Evolutionary conservation across 2,113 vertebrate genomes (phyloP), one percentile per base, ranked within the genome.

Genomic region (Phylloscopus trochilus): DNA sequence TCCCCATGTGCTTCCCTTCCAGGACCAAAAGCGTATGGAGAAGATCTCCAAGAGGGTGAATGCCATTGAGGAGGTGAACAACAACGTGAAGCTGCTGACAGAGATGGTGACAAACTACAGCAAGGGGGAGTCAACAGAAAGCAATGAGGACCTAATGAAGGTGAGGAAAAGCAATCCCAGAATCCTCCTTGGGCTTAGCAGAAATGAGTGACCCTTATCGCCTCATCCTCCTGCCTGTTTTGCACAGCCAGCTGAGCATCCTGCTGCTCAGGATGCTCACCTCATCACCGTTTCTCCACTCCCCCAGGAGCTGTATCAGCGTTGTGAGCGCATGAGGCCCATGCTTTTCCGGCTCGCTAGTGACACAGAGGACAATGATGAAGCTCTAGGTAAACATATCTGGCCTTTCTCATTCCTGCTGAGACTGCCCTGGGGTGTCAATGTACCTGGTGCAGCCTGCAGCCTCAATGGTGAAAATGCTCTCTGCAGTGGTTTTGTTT

Each of bases 11-110:
- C 44, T 69, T 30, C 31, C 35, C 15, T 41, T 78, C 6, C 75
- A 98, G 99, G 99, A 99, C 94, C 99, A 99, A 95, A 99, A 99
- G 89, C 98, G 99, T 23, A 99, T 99, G 98, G 99, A 99, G 95
- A 99, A 99, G 96, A 99, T 99, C 67, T 99, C 99, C 4, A 99
- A 99, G 98, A 97, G 99, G n/a, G 98, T 99, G 55, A 99, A 99
- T 7, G 98, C 99, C 92, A 99, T 99, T 7, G 99, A 99, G 96
- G 99, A 99, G 93, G 99, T 99, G 92, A 99, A 99, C 94, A 99
- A 99, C 97, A 99, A 99, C 0, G 99, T 99, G 85, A 98, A 97
- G 73, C 98, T 99, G 90, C 98, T 99, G 95, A 99, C 98, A 4
- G 99, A 99, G 97, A 98, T 99, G 98, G 98, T 99, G 96, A 98